Evolutionary conservation across 2,797 vertebrate genomes (phyloP), one percentile per base, ranked within the genome.

Genomic region (Enteromius unitaeniatus): DNA sequence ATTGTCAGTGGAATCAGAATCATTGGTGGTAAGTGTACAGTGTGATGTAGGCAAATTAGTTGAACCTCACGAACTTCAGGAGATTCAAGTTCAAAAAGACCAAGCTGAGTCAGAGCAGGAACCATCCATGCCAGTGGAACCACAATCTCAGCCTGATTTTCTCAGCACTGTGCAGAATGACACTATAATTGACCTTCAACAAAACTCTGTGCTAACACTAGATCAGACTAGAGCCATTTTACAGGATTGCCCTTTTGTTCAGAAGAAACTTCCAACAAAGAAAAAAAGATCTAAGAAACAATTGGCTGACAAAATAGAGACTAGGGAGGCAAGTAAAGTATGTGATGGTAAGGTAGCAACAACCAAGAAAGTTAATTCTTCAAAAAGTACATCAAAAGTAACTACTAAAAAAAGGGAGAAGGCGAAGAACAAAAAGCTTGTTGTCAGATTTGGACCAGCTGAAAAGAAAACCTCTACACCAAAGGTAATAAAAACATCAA

Each of bases 391-490:
- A 21, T 37, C 81, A 87, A 86, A 87, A 86, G 4, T 89, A 90
- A 19, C 88, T 90, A 87, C 89, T 15, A 80, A 91, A 26, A 96
- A 95, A 87, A 89, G 91, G 3, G 90, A 91, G 85, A 92, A 86
- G 83, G 70, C 86, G n/a, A 94, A 92, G 86, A 92, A 92, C 76
- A 6, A 92, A 79, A 92, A 89, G 78, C 92, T 94, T 10, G 90
- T 94, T 47, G 93, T 94, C 23, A 92, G 92, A 85, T 93, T 95
- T 89, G 91, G 91, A 78, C 89, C 93, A 42, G 91, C 92, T 87
- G 91, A 84, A 73, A 94, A 93, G 83, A 93, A 91, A 88, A 89
- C 62, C 85, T 93, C 91, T 70, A 94, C 92, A 84, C 88, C 81
- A 34, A 93, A 91, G 68, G n/a, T 83, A 19, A 51, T 92, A 19